Percentiles rank a stretch among this genome's conserved stretches.
Conservation (phyloP, 2,113 vertebrate species). For the Phainopepla nitens region DNA sequence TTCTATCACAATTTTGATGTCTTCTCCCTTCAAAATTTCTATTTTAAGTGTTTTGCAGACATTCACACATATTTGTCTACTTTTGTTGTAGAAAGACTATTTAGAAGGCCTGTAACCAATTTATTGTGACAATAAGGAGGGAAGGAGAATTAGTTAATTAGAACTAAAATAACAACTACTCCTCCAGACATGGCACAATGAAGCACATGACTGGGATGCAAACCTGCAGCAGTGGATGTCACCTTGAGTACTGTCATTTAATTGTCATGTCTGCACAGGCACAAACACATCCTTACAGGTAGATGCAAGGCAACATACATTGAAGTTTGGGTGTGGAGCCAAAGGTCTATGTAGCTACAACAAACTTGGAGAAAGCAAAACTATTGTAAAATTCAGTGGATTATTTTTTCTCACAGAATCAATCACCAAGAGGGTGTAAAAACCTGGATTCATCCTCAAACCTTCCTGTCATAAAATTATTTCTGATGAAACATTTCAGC, state of each 20-base stretch:
- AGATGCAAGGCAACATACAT: not conserved
- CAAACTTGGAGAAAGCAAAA: not conserved
- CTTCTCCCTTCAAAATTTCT: rapidly evolving
- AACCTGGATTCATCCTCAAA: not conserved
- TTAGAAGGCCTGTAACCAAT: not conserved
- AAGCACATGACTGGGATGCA: not conserved
- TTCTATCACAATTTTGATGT: not conserved
- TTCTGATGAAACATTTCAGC: not conserved
- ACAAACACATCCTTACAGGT: not conserved
- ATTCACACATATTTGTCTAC: not conserved
- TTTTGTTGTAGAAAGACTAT: not conserved
- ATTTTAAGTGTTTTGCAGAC: not conserved
- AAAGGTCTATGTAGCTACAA: not conserved
- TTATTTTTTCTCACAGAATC: not conserved
- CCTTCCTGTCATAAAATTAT: not conserved
- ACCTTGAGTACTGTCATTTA: not conserved
- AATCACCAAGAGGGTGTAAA: not conserved
- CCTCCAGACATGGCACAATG: not conserved
- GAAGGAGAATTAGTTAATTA: not conserved
- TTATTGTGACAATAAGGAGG: not conserved
- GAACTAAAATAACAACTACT: not conserved
- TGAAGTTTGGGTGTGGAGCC: not conserved
- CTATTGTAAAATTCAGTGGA: not conserved
- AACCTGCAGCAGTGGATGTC: not conserved
- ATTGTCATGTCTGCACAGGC: not conserved